Evolutionary conservation across 2,113 vertebrate species (phyloP).

Genomic region (Thalassarche chlororhynchos): DNA sequence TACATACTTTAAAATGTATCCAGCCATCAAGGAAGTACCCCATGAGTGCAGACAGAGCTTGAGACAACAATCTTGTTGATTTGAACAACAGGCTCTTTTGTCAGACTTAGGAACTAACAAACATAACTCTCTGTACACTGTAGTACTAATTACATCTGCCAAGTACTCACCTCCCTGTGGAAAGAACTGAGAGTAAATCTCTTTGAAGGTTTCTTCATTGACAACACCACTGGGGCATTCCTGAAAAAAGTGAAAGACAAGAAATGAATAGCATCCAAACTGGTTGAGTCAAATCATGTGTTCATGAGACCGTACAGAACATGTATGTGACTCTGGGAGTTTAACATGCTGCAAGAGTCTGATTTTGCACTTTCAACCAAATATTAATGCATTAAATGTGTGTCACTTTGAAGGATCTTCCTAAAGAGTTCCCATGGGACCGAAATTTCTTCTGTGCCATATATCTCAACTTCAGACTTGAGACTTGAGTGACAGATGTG

Average conservation of each 20-base stretch:
- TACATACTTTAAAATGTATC: not conserved
- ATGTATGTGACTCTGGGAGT: not conserved
- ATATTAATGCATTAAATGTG: not conserved
- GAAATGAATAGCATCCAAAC: not conserved
- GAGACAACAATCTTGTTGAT: not conserved
- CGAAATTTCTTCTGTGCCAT: not conserved
- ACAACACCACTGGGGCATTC: slow-evolving; percentile 97
- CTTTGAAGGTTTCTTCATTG: slow-evolving; percentile 98
- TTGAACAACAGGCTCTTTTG: not conserved
- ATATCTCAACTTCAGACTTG: not conserved
- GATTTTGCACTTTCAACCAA: not conserved
- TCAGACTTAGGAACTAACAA: not conserved
- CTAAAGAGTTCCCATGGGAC: not conserved
- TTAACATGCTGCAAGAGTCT: not conserved
- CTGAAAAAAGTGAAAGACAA: slow-evolving; percentile 72
- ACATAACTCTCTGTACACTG: not conserved
- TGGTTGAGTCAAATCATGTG: not conserved
- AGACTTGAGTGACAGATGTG: rapidly evolving
- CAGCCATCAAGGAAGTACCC: not conserved
- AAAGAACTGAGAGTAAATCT: slow-evolving; percentile 97
- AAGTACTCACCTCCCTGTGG: slow-evolving; percentile 92
- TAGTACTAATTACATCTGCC: not conserved
- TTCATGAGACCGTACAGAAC: not conserved
- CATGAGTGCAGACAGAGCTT: not conserved
- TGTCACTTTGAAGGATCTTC: not conserved